These are phyloP conservation scores for Rhagonycha fulva DNA, from an alignment of 2,888 invertebrate species.

Conservation along the genomic window DNA sequence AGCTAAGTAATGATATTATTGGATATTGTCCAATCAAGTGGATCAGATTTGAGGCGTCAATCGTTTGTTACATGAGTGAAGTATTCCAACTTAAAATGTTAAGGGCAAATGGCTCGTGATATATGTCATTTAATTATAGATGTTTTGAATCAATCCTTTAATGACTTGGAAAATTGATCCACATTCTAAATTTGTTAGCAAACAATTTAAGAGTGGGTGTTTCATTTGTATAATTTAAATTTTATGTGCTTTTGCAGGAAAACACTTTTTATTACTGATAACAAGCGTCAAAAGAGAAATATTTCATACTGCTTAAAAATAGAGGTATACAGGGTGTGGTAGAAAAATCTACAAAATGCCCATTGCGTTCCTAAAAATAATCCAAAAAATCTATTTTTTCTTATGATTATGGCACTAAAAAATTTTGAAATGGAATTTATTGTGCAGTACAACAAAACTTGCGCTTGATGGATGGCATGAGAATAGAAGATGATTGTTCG, in stretches of 20 bases:
- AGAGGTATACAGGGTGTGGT: background rate
- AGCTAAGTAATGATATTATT: slow-evolving; percentile 5
- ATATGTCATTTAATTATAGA: slow-evolving; percentile 15
- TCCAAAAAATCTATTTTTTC: background rate
- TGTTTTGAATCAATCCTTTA: slow-evolving; percentile 24
- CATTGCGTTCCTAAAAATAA: no score
- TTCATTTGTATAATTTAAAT: background rate
- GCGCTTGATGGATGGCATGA: background rate
- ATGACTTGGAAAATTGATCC: slow-evolving; percentile 20
- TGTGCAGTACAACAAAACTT: background rate
- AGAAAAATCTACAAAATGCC: background rate
- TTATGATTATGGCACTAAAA: background rate
- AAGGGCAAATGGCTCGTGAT: slow-evolving; percentile 12
- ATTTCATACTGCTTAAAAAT: no score
- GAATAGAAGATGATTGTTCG: background rate
- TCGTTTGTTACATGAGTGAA: slow-evolving; percentile 13
- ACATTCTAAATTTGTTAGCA: slow-evolving; percentile 4
- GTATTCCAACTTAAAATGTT: slow-evolving; percentile 21
- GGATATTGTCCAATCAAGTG: slow-evolving; percentile 16
- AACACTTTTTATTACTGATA: background rate
- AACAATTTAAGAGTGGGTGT: background rate
- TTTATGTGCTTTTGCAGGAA: background rate
- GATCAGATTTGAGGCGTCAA: slow-evolving; percentile 3
- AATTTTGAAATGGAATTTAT: background rate
- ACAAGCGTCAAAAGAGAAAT: background rate